Evolutionary conservation across 2,797 vertebrate species (phyloP).

Genomic region (Enteromius trimaculatus): DNA sequence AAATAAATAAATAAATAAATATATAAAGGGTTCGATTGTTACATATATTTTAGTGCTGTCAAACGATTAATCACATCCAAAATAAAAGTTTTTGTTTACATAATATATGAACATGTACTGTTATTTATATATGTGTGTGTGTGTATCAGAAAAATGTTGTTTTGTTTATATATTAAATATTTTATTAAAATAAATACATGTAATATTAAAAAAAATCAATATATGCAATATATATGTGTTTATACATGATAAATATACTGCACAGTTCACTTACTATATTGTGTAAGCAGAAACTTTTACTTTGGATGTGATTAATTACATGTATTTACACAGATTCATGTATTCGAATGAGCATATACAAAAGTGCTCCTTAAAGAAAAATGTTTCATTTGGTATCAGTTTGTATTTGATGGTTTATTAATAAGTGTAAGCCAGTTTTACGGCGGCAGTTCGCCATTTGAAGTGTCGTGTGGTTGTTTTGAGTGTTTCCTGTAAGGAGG

Average conservation of each 20-base stretch:
- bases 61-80: not conserved
- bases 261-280: not conserved
- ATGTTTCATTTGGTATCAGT: not conserved
- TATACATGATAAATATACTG: not conserved
- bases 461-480: not conserved
- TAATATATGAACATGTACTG: not conserved
- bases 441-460: not conserved
- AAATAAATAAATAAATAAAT: too few species aligned
- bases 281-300: not conserved
- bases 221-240: not conserved
- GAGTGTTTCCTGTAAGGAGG: constrained; percentile 28
- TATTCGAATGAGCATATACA: too few species aligned
- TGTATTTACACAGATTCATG: not conserved
- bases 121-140: not conserved
- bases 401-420: not conserved
- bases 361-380: not conserved
- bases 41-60: not conserved
- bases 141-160: too few species aligned
- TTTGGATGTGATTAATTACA: not conserved
- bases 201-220: not conserved
- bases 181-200: not conserved
- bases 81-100: not conserved
- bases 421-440: not conserved
- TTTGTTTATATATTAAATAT: not conserved
- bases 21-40: not conserved